Evolutionary conservation across 2,888 invertebrate genomes (phyloP).

Genomic region (Diaprepes abbreviatus): DNA sequence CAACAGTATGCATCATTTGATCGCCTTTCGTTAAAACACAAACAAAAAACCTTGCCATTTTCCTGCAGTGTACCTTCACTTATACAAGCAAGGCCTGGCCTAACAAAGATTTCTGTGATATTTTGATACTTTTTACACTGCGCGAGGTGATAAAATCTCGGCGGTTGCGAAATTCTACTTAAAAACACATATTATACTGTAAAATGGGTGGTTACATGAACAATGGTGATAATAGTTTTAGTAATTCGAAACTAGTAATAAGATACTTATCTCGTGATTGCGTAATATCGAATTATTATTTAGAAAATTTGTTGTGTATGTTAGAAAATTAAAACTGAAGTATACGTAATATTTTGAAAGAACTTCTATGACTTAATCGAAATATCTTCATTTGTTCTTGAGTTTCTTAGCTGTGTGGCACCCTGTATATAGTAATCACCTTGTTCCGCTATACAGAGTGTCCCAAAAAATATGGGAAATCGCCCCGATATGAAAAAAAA

Average conservation of each 20-base stretch:
- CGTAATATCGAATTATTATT: neutral
- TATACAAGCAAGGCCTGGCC: constrained; percentile 28
- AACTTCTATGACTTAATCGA: no score
- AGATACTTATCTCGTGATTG: neutral
- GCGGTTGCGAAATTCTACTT: constrained; percentile 24
- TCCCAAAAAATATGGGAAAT: no score
- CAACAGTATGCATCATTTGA: constrained; percentile 23
- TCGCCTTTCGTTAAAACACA: constrained; percentile 30
- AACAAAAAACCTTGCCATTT: constrained; percentile 40
- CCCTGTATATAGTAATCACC: no score
- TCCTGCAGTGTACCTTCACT: constrained; percentile 38
- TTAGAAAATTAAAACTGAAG: neutral
- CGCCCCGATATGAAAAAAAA: no score
- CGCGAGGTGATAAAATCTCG: constrained; percentile 29
- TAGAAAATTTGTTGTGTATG: neutral
- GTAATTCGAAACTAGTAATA: neutral
- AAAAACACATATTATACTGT: constrained; percentile 5
- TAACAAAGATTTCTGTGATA: constrained; percentile 31
- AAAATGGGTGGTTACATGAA: neutral
- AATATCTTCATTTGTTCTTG: no score
- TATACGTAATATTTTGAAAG: no score
- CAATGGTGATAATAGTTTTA: constrained; percentile 10
- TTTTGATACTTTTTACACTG: constrained; percentile 29
- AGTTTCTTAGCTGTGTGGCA: no score
- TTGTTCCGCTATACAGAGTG: no score